Evolutionary conservation across 2,888 invertebrate species (phyloP).

Genomic region (Lithophane leautieri): DNA sequence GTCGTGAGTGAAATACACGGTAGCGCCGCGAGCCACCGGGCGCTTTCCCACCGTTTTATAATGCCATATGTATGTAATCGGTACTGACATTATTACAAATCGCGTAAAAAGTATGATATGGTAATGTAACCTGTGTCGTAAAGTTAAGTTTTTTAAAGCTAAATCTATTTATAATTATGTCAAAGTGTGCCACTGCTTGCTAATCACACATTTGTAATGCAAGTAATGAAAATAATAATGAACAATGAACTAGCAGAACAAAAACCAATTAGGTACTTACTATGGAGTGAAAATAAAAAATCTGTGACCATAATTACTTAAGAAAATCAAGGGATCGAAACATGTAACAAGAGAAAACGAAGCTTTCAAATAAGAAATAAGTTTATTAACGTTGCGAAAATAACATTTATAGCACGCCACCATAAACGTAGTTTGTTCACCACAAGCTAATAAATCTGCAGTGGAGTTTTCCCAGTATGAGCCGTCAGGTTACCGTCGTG

Average conservation of each 20-base stretch:
- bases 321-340: not conserved
- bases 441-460: conserved; percentile 64
- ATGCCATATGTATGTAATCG: conserved; percentile 58
- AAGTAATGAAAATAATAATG: not conserved
- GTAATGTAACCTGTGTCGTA: not conserved
- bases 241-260: not conserved
- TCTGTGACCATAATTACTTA: not conserved
- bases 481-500: conserved; percentile 80
- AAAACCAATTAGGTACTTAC: not conserved
- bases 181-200: not conserved
- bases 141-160: not conserved
- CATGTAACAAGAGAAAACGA: conserved; percentile 26
- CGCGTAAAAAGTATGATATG: conserved; percentile 16
- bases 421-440: conserved; percentile 51
- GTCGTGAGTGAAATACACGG: conserved; percentile 88
- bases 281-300: conserved; percentile 27
- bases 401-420: conserved; percentile 40
- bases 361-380: conserved; percentile 29
- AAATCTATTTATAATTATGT: conserved; percentile 2
- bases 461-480: conserved; percentile 71
- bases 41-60: conserved; percentile 83
- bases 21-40: conserved; percentile 87
- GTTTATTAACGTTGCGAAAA: conserved; percentile 17
- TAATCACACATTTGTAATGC: not conserved
- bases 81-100: conserved; percentile 53